Evolutionary conservation across 1,140 invertebrate species (phyloP).

Genomic region (Panagrolaimus sp.): DNA sequence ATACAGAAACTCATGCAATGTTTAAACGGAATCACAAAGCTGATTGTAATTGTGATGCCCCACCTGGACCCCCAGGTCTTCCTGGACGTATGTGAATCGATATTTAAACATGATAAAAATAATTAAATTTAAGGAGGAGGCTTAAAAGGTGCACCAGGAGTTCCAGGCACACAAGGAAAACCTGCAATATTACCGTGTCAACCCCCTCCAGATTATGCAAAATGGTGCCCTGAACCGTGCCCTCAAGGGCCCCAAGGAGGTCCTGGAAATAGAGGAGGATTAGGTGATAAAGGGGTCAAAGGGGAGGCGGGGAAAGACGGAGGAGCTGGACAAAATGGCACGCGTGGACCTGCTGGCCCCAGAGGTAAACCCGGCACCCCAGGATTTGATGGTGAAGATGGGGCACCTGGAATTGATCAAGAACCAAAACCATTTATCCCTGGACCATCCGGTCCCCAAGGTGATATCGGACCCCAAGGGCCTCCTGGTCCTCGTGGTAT

Average conservation of each 20-base stretch:
- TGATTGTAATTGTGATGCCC: conserved; percentile 5
- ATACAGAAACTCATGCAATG: background rate
- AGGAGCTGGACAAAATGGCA: conserved; percentile 26
- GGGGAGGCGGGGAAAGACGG: conserved; percentile 36
- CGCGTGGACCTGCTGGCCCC: conserved; percentile 29
- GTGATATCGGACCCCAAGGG: background rate
- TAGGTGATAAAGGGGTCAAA: conserved; percentile 25
- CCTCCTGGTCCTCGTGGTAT: conserved; percentile 16
- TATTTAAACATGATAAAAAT: too few relatives aligned
- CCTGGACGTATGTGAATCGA: conserved; percentile 42
- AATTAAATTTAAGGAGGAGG: too few relatives aligned
- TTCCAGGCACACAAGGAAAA: conserved; percentile 43
- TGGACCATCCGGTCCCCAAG: conserved; percentile 32
- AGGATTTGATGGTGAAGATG: conserved; percentile 39
- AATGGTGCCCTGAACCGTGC: conserved; percentile 47
- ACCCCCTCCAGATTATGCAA: conserved; percentile 49
- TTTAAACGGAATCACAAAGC: background rate
- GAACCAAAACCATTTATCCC: conserved; percentile 25
- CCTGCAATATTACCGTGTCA: conserved; percentile 50
- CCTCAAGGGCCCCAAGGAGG: conserved; percentile 35
- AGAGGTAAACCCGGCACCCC: conserved; percentile 31
- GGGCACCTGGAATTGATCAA: conserved; percentile 24
- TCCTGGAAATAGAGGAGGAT: conserved; percentile 22
- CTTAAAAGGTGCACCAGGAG: conserved; percentile 40
- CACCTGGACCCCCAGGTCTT: conserved; percentile 17